Evolutionary conservation across 2,797 vertebrate species (phyloP).

Genomic region (Oryzias sinensis): DNA sequence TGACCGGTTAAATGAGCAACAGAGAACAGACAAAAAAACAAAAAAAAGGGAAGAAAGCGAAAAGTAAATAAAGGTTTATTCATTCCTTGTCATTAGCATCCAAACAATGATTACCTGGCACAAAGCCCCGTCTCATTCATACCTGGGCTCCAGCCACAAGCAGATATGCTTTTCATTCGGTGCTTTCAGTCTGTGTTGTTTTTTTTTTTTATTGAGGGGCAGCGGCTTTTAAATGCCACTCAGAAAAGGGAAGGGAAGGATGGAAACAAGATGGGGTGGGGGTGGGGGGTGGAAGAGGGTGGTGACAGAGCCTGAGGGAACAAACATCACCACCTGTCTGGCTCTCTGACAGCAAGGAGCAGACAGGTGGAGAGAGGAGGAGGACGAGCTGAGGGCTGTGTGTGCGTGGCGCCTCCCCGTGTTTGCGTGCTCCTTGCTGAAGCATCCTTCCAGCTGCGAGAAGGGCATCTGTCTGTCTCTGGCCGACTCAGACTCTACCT

Average conservation of each 20-base stretch:
- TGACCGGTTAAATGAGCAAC: slow-evolving; percentile 46
- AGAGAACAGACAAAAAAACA: slow-evolving; percentile 14
- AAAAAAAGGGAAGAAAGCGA: slow-evolving; percentile 20
- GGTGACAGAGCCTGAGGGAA: slow-evolving; percentile 70
- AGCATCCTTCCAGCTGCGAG: slow-evolving; percentile 48
- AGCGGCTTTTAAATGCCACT: slow-evolving; percentile 68
- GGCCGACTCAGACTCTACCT: slow-evolving; percentile 26
- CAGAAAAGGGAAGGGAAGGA: slow-evolving; percentile 22
- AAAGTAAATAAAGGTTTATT: slow-evolving; percentile 53
- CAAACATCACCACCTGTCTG: slow-evolving; percentile 72
- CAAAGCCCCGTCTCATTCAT: slow-evolving; percentile 61
- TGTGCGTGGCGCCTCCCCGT: slow-evolving; percentile 8
- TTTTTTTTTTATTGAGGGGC: slow-evolving; percentile 51
- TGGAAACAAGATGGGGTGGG: slow-evolving; percentile 38
- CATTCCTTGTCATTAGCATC: slow-evolving; percentile 63
- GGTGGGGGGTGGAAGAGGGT: slow-evolving; percentile 12
- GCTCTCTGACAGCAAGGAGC: slow-evolving; percentile 73
- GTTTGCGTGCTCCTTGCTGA: slow-evolving; percentile 17
- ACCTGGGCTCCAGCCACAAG: slow-evolving; percentile 62
- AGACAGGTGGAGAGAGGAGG: slow-evolving; percentile 67
- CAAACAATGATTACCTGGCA: slow-evolving; percentile 57
- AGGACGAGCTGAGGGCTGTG: slow-evolving; percentile 25
- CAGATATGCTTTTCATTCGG: slow-evolving; percentile 30
- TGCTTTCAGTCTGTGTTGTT: slow-evolving; percentile 24
- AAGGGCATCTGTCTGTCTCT: slow-evolving; percentile 71